A percentile compares a stretch with the other conserved stretches of the same genome.
phyloP scores from a whole-genome alignment of 2,113 vertebrate species.

The Pteronura brasiliensis region DNA sequence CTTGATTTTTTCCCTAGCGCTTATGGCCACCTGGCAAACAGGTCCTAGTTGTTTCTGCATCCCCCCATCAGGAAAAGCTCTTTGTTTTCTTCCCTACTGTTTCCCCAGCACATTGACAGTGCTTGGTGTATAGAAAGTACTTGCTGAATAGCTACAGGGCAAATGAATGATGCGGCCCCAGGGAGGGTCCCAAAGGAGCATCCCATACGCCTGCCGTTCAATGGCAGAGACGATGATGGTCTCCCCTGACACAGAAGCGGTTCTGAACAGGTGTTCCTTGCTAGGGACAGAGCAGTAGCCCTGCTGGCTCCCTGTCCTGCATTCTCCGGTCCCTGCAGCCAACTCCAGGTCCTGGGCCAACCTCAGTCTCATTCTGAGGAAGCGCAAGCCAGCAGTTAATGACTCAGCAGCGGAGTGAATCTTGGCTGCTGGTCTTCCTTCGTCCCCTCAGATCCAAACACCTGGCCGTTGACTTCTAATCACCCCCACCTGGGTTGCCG shows the following conservation, averaged over 20 bases:
- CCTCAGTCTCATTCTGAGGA: neutral
- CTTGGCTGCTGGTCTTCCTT: neutral
- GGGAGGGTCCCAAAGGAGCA: neutral
- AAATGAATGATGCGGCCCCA: neutral
- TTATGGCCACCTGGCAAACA: neutral
- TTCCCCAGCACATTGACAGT: neutral
- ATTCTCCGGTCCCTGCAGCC: neutral
- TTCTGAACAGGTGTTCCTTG: neutral
- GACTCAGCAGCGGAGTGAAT: neutral
- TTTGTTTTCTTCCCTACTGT: neutral
- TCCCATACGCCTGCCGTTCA: neutral
- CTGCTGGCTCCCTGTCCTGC: neutral
- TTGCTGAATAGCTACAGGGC: neutral
- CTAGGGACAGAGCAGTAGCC: rapidly evolving
- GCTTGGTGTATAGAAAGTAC: neutral
- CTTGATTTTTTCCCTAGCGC: neutral
- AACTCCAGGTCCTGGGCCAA: neutral
- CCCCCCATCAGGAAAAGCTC: neutral
- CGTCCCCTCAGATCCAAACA: neutral
- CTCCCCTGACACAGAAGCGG: neutral
- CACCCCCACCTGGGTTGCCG: neutral
- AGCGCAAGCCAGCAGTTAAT: neutral
- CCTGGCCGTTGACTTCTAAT: neutral
- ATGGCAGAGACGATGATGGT: neutral
- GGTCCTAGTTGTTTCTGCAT: neutral